A percentile compares a stretch with the other conserved stretches of the same genome.
These are phyloP conservation scores for Toxotes lorentzi DNA, from an alignment of 2,797 vertebrate genomes.

Conservation along the genomic window DNA sequence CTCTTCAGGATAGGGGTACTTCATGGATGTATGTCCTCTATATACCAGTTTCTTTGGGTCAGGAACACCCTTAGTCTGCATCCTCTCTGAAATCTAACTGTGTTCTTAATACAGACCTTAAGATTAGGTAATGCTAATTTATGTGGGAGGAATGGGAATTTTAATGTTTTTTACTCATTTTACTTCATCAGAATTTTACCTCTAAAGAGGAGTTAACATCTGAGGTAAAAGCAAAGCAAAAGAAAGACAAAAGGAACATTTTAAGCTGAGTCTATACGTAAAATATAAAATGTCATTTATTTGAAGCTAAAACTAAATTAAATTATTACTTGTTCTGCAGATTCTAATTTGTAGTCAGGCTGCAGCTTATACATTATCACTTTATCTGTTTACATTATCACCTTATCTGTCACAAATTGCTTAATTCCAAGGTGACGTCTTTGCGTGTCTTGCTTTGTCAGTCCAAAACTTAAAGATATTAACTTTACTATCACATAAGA, in stretches of 20 bases:
- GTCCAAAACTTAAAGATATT: background rate
- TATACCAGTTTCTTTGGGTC: background rate
- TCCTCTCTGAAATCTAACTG: background rate
- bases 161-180: background rate
- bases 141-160: background rate
- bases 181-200: background rate
- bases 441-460: background rate
- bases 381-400: background rate
- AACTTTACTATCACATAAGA: background rate
- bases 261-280: background rate
- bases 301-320: background rate
- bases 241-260: background rate
- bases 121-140: background rate
- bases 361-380: background rate
- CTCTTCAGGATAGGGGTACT: background rate
- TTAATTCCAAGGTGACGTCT: background rate
- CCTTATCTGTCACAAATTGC: background rate
- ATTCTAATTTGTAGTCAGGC: background rate
- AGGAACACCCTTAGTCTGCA: background rate
- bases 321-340: background rate
- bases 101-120: background rate
- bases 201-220: too few species aligned
- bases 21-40: background rate
- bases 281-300: background rate
- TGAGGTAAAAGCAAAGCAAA: background rate